Conservation (phyloP, 2,888 invertebrate species). For the Dusona sp. region DNA sequence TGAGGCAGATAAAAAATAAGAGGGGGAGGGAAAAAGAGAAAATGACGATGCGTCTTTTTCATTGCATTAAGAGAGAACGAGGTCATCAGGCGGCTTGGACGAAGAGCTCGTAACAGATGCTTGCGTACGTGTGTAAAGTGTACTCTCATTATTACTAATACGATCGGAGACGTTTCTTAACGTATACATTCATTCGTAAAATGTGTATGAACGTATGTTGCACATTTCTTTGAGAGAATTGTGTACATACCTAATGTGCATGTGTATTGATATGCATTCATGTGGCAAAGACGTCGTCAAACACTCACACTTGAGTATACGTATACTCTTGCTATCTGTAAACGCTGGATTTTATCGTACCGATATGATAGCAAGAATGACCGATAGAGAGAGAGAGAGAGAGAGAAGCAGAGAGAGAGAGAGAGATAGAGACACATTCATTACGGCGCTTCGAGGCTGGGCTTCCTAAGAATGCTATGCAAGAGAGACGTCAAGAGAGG, state of each 20-base stretch:
- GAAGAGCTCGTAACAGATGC: slow-evolving; percentile 43
- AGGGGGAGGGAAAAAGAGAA: slow-evolving; percentile 2
- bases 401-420: background rate
- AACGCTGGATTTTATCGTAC: slow-evolving; percentile 42
- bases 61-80: slow-evolving; percentile 54
- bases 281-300: background rate
- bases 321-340: slow-evolving; percentile 14
- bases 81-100: slow-evolving; percentile 55
- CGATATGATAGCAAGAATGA: slow-evolving; percentile 40
- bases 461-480: slow-evolving; percentile 6
- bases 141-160: slow-evolving; percentile 29
- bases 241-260: background rate
- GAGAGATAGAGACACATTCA: slow-evolving; percentile 14
- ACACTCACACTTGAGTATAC: background rate
- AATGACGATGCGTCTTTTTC: slow-evolving; percentile 17
- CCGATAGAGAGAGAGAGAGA: slow-evolving; percentile 11
- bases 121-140: slow-evolving; percentile 8
- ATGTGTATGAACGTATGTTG: slow-evolving; percentile 2
- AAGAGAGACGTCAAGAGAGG: slow-evolving; percentile 16
- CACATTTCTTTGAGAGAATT: slow-evolving; percentile 1
- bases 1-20: background rate
- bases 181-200: background rate
- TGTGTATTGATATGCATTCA: slow-evolving; percentile 2
- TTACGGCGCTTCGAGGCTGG: slow-evolving; percentile 10
- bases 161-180: background rate